These are phyloP conservation scores for Podarcis muralis DNA, from an alignment of 2,113 vertebrate genomes.

Conservation along the genomic window DNA sequence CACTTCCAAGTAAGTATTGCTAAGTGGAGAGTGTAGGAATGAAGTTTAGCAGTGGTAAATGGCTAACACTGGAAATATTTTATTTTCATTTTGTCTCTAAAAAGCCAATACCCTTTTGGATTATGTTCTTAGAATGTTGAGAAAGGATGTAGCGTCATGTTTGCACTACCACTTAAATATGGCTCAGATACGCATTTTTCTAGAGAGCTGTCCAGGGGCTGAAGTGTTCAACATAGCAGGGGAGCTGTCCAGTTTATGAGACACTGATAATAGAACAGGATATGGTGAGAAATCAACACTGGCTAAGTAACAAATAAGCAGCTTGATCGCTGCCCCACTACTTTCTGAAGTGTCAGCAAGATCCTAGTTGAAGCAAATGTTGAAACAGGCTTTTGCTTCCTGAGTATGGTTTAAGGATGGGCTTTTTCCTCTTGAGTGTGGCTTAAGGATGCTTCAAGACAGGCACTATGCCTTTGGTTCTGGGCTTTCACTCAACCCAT, in stretches of 20 bases:
- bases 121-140: background rate
- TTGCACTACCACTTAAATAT: background rate
- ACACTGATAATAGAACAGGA: background rate
- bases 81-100: background rate
- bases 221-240: background rate
- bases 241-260: background rate
- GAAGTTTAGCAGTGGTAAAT: background rate
- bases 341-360: background rate
- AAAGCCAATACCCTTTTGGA: background rate
- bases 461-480: background rate
- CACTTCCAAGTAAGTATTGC: background rate
- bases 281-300: background rate
- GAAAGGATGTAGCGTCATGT: background rate
- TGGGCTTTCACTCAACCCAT: background rate
- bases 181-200: background rate
- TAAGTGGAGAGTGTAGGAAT: background rate
- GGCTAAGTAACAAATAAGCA: background rate
- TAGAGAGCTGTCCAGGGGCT: background rate
- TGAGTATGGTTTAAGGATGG: too few species aligned
- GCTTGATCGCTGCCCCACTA: background rate
- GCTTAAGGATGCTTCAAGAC: background rate
- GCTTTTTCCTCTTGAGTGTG: background rate
- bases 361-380: background rate
- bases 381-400: background rate
- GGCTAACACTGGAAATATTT: too few species aligned